These are phyloP conservation scores for Steinernema khuongi DNA, from an alignment of 1,140 invertebrate genomes.

Conservation along the genomic window DNA sequence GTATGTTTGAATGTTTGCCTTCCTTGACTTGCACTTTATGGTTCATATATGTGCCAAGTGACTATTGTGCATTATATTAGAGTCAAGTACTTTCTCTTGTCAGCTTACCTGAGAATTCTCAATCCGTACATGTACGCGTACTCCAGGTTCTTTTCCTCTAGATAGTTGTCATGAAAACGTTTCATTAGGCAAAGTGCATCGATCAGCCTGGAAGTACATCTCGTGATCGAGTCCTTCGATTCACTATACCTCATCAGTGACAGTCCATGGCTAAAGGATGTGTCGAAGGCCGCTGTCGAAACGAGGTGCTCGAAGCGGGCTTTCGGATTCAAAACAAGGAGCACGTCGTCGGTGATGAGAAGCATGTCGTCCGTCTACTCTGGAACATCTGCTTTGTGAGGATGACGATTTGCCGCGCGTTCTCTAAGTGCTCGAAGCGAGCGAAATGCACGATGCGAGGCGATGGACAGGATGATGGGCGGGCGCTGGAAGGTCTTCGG, in stretches of 20 bases:
- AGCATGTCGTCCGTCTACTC: too few species aligned
- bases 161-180: neutral
- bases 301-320: neutral
- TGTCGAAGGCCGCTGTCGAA: neutral
- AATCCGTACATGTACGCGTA: slow-evolving; percentile 8
- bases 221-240: too few species aligned
- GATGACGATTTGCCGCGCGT: too few species aligned
- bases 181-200: neutral
- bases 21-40: too few species aligned
- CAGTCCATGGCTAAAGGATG: neutral
- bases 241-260: neutral
- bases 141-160: neutral
- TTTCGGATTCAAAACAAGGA: neutral
- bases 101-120: neutral
- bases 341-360: neutral
- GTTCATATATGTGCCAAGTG: too few species aligned
- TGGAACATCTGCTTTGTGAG: too few species aligned
- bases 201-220: neutral
- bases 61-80: too few species aligned
- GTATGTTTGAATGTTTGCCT: too few species aligned
- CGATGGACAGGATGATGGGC: too few species aligned
- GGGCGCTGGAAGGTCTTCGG: too few species aligned
- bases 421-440: too few species aligned
- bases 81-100: neutral
- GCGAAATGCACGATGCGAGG: too few species aligned